Conservation (phyloP, 92 coral and sea anemone species). For the Nematostella vectensis region DNA sequence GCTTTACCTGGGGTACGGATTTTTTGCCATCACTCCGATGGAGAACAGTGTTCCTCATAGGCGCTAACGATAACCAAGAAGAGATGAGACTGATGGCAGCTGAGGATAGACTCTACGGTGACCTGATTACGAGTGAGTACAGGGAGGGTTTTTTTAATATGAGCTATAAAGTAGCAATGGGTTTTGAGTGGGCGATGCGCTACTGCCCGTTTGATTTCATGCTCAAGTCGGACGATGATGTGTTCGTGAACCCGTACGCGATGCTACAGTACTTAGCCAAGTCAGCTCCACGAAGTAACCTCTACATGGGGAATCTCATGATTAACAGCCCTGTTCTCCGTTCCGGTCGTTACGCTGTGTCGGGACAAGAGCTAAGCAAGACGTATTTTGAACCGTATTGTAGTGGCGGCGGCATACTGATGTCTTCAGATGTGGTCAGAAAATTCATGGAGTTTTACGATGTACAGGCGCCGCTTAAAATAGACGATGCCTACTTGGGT, state of each 20-base stretch:
- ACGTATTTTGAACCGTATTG: conserved; percentile 50
- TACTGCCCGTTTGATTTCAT: conserved; percentile 41
- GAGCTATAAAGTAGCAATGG: conserved; percentile 72
- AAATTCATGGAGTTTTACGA: conserved; percentile 24
- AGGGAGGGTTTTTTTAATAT: conserved; percentile 50
- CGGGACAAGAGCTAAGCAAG: conserved; percentile 26
- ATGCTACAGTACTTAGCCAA: conserved; percentile 29
- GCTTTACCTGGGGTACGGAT: conserved; percentile 59
- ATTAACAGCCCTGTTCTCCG: conserved; percentile 42
- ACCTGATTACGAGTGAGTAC: conserved; percentile 41
- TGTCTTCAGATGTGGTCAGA: conserved; percentile 42
- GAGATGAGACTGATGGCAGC: conserved; percentile 17
- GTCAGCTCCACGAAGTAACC: conserved; percentile 11
- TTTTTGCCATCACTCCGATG: conserved; percentile 22
- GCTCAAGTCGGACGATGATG: conserved; percentile 58
- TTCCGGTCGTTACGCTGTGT: conserved; percentile 40
- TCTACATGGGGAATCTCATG: conserved; percentile 58
- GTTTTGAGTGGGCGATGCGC: conserved; percentile 61
- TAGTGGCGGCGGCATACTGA: conserved; percentile 55
- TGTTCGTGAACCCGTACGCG: conserved; percentile 45
- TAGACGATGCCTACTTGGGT: conserved; percentile 48
- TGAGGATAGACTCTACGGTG: conserved; percentile 46
- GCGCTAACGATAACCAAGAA: conserved; percentile 28
- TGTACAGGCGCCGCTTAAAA: conserved; percentile 34
- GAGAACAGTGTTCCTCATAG: conserved; percentile 52